Percentiles rank a stretch among this genome's conserved stretches.
phyloP scores from a whole-genome alignment of 2,113 vertebrate species.

The Peucedramus taeniatus region DNA sequence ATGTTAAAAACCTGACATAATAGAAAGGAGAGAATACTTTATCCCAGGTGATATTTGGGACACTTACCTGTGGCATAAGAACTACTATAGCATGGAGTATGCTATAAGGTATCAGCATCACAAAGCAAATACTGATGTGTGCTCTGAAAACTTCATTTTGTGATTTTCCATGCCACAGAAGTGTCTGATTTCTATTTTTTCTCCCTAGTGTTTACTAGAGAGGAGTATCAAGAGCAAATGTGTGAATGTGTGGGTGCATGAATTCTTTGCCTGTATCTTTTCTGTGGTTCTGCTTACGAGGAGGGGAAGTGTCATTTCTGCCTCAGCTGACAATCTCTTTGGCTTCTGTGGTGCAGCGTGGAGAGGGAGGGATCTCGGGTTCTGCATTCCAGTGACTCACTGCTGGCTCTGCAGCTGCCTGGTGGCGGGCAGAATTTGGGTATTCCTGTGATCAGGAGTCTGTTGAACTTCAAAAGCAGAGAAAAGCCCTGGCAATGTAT shows the following conservation, averaged over 20 bases:
- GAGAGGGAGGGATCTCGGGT: neutral
- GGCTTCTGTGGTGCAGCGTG: accelerated
- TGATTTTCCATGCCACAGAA: neutral
- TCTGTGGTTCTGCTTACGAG: neutral
- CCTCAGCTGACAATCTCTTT: neutral
- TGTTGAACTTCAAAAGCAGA: neutral
- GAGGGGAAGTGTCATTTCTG: neutral
- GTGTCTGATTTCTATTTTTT: neutral
- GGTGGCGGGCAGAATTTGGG: neutral
- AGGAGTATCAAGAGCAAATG: neutral
- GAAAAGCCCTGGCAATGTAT: neutral
- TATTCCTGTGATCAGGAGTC: neutral
- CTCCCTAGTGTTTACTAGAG: neutral
- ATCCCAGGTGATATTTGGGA: neutral
- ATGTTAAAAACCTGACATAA: neutral
- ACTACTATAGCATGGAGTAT: neutral
- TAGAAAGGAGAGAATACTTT: neutral
- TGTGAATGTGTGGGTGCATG: neutral
- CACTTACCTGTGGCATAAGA: neutral
- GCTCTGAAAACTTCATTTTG: neutral
- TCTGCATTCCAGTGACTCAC: neutral
- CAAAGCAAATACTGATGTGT: neutral
- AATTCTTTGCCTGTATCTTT: neutral
- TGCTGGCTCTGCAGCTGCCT: neutral
- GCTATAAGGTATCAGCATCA: neutral